A percentile compares a stretch with the other conserved stretches of the same genome.
Evolutionary conservation across 2,113 vertebrate genomes (phyloP).

Genomic region (Lepidothrix coronata): DNA sequence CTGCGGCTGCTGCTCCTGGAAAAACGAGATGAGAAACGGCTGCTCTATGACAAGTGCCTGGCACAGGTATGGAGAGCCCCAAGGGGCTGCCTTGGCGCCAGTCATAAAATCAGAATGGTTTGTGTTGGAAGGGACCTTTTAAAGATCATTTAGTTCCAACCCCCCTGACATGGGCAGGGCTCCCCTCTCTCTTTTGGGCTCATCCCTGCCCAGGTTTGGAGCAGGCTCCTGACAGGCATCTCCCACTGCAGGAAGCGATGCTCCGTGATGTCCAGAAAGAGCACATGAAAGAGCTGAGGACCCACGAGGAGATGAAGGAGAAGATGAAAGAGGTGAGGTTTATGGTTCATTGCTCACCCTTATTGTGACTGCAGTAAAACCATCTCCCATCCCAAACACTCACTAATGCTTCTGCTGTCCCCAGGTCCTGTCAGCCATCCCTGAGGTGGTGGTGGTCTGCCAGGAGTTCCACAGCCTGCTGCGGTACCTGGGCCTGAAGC

Average conservation of each 20-base stretch:
- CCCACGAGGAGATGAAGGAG: not conserved
- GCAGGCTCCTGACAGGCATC: not conserved
- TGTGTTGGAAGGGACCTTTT: not conserved
- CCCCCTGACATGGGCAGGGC: not conserved
- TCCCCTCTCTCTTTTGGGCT: not conserved
- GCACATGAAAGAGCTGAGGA: not conserved
- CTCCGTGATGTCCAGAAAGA: not conserved
- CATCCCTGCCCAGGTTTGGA: not conserved
- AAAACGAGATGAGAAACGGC: constrained; percentile 58
- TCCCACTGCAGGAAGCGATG: not conserved
- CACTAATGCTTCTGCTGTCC: not conserved
- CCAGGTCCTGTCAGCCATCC: not conserved
- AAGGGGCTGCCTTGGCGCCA: not conserved
- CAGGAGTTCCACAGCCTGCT: constrained; percentile 59
- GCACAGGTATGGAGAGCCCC: constrained; percentile 48
- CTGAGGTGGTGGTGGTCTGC: not conserved
- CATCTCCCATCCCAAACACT: not conserved
- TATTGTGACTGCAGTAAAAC: not conserved
- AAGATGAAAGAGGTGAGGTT: constrained; percentile 44
- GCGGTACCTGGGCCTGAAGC: constrained; percentile 6
- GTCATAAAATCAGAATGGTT: not conserved
- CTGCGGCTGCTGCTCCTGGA: constrained; percentile 70
- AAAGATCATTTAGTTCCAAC: not conserved
- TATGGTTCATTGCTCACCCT: not conserved
- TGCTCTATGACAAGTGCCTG: constrained; percentile 45